A percentile compares a stretch with the other conserved stretches of the same genome.
These are phyloP conservation scores for Papilio polyxenes DNA, from an alignment of 1,140 invertebrate species.

Conservation along the genomic window DNA sequence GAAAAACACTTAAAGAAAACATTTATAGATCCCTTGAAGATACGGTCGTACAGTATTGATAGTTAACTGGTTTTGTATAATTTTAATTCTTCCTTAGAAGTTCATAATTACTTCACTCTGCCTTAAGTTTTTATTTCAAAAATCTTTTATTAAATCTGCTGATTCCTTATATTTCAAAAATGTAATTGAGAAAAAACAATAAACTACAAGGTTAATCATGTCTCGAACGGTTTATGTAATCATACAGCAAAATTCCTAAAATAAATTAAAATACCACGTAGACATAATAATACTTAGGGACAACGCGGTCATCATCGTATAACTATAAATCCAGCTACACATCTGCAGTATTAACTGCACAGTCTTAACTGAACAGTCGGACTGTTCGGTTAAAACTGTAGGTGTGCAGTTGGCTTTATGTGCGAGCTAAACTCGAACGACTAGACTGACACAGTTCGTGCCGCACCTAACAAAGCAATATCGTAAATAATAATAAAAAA, in stretches of 20 bases:
- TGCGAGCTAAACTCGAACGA: slow-evolving; percentile 46
- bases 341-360: neutral
- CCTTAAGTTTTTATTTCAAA: neutral
- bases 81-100: neutral
- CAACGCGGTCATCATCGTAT: slow-evolving; percentile 49
- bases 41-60: no score
- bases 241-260: slow-evolving; percentile 7
- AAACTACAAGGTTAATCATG: neutral
- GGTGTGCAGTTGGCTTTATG: neutral
- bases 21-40: no score
- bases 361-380: no score
- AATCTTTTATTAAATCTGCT: neutral
- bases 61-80: no score
- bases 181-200: neutral
- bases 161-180: neutral
- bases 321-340: slow-evolving; percentile 35
- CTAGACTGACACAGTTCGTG: slow-evolving; percentile 38
- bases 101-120: no score
- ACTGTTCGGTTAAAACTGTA: no score
- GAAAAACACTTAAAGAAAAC: no score
- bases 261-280: slow-evolving; percentile 19
- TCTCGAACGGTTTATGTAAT: slow-evolving; percentile 44
- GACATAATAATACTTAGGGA: slow-evolving; percentile 31
- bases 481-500: slow-evolving; percentile 23
- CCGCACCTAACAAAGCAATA: slow-evolving; percentile 39